These are phyloP conservation scores for Osmerus eperlanus DNA, from an alignment of 2,113 vertebrate species.

Conservation along the genomic window DNA sequence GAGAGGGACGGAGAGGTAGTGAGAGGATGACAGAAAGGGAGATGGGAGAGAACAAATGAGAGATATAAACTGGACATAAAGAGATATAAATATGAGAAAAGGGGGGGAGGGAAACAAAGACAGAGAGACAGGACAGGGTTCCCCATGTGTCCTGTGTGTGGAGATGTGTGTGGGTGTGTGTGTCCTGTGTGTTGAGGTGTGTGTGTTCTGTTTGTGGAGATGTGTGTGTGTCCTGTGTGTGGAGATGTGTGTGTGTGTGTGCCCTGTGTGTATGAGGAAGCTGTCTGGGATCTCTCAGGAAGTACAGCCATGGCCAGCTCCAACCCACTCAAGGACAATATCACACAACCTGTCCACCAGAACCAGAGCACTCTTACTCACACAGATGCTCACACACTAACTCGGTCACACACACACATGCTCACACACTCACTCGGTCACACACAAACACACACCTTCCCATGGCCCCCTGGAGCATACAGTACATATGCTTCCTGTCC, in stretches of 20 bases:
- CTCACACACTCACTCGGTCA: background rate
- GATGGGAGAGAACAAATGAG: too few relatives aligned
- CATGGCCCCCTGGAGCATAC: slow-evolving; percentile 49
- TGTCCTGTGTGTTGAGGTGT: too few relatives aligned
- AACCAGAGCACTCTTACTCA: background rate
- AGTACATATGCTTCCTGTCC: slow-evolving; percentile 71
- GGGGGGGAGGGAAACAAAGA: too few relatives aligned
- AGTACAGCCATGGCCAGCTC: slow-evolving; percentile 44
- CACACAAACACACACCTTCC: slow-evolving; percentile 22
- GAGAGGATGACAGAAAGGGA: too few relatives aligned
- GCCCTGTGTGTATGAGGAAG: slow-evolving; percentile 15
- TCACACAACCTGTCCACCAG: background rate
- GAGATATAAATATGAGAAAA: too few relatives aligned
- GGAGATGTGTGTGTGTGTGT: too few relatives aligned
- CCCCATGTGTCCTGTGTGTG: too few relatives aligned
- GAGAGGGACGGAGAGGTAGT: background rate
- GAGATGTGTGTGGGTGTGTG: too few relatives aligned
- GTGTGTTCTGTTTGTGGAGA: too few relatives aligned
- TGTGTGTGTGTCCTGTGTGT: too few relatives aligned
- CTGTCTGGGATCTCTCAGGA: slow-evolving; percentile 45
- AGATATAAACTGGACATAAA: too few relatives aligned
- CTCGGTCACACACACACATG: background rate
- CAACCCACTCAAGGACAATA: slow-evolving; percentile 36
- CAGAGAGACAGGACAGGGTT: too few relatives aligned
- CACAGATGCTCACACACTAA: background rate